Evolutionary conservation across 2,888 invertebrate species (phyloP), one percentile per base, ranked within the genome.

Genomic region (Philhelius pedissequus): DNA sequence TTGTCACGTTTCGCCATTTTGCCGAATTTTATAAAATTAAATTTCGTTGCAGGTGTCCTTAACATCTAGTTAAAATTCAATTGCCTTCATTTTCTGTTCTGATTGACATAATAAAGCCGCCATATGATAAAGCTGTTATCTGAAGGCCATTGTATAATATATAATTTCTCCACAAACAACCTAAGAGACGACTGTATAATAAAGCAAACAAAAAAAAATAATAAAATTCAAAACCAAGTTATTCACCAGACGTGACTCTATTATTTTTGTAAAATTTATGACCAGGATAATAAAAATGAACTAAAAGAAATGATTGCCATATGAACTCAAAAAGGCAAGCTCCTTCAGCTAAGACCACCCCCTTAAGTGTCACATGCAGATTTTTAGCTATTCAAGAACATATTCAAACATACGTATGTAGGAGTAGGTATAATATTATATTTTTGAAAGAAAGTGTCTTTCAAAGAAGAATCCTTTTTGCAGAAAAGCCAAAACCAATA

Each of bases 211-310:
- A 15, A 25, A 62, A 20, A 25, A 15, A 71, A 74, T 83, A 69
- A 83, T 80, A 80, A 84, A 79, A 80, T 84, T 80, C 80, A 84
- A 80, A 84, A 75, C 71, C 79, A 80, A 70, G 25, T 80, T 84
- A 84, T 80, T 71, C 80, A 68, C 66, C 84, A 84, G 84, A 84
- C 84, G 84, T 84, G 84, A 84, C 84, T 84, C 84, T 80, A 84
- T 84, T 84, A 84, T 80, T 81, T 75, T 52, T 27, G 6, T 22
- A 68, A 27, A 32, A 80, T 84, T 80, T 80, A 80, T 66, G 60
- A 50, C 48, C 68, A 68, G 56, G 20, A 62, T 70, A 75, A 84
- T 84, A 84, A 84, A 83, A 84, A 75, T 79, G 75, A 75, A 68
- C 79, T 79, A 56, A 27, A 52, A 27, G 5, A 52, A 68, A 75